Base-by-base conservation (phyloP, 2,888 invertebrate species). In the Drosophila differens region DNA sequence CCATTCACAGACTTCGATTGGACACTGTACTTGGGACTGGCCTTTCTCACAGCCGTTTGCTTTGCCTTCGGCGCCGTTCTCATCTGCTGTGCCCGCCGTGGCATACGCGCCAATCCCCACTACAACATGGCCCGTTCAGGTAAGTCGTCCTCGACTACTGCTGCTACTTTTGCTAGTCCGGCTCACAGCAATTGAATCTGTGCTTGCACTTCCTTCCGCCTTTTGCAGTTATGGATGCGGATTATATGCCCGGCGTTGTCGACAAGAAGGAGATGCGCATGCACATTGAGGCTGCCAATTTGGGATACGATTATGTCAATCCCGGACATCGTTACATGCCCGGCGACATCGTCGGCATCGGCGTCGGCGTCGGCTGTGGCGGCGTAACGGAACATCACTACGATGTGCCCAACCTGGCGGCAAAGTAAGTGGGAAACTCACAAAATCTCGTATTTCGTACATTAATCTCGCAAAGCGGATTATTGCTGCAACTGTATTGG, bases 261-360 rank as follows among this genome's bases (percentile, higher is more conserved):
- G 97, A 97, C 94, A 97, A 97, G 94, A 97, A 97, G 93, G 96
- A 96, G 73, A 93, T 92, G 81, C 91, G 91, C 70, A 90, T 92
- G 86, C 98, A 93, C 83, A 91, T 91, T 72, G 93, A 92, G 79
- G 90, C 96, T 25, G 95, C 95, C 16, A 96, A 96, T 71, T 96
- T 96, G 66, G 96, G 97, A 93, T 97, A 97, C 94, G 97, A 97
- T 93, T 97, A 97, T 93, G 97, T 97, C 22, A 96, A 96, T 89
- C 91, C 92, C 59, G 92, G 91, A 53, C 92, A 93, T 81, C 90
- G 92, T 37, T 92, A 91, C 65, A 75, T 92, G 74, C 91, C 90
- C 32, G 89, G 89, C 68, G 90, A 88, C 65, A 87, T 90, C 71
- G 86, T 87, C 90, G 60, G 94, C 49, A 59, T 84, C 72, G 82